Conservation (phyloP, 1,140 invertebrate species). For the Eupeodes corollae region DNA sequence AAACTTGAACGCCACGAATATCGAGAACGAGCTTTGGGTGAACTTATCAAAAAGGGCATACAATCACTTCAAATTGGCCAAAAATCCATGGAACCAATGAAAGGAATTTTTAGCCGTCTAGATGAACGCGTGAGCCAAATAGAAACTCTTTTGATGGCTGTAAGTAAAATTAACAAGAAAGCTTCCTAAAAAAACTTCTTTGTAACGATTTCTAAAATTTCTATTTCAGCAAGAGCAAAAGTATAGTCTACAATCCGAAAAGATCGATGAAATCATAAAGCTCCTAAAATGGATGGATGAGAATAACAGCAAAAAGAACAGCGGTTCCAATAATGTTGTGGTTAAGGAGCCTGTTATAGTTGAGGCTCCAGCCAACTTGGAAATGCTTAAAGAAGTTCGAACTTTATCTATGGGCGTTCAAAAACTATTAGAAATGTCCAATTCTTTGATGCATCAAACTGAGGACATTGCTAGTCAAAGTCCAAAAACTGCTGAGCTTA, state of each 20-base stretch:
- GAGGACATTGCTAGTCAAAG: constrained; percentile 17
- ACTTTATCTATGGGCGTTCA: constrained; percentile 43
- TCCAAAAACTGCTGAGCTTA: constrained; percentile 17
- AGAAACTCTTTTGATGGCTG: constrained; percentile 52
- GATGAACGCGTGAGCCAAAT: constrained; percentile 58
- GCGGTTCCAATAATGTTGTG: too few species aligned
- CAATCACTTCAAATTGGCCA: constrained; percentile 58
- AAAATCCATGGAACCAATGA: constrained; percentile 54
- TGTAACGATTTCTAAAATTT: neutral
- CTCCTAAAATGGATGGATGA: constrained; percentile 49
- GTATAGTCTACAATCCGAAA: constrained; percentile 46
- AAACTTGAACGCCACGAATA: constrained; percentile 77
- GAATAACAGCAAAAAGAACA: constrained; percentile 22
- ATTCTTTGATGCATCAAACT: constrained; percentile 16
- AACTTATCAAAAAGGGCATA: constrained; percentile 64
- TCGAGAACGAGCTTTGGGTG: constrained; percentile 64
- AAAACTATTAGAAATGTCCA: constrained; percentile 38
- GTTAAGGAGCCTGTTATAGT: too few species aligned
- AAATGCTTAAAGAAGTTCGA: constrained; percentile 44
- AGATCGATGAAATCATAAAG: constrained; percentile 52
- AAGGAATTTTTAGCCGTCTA: constrained; percentile 49
- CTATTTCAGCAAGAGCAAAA: constrained; percentile 32
- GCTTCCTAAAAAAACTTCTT: neutral
- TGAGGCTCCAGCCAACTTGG: constrained; percentile 21
- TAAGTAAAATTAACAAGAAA: constrained; percentile 16